These are phyloP conservation scores for Mareca strepera DNA, from an alignment of 2,797 vertebrate species.

Conservation along the genomic window DNA sequence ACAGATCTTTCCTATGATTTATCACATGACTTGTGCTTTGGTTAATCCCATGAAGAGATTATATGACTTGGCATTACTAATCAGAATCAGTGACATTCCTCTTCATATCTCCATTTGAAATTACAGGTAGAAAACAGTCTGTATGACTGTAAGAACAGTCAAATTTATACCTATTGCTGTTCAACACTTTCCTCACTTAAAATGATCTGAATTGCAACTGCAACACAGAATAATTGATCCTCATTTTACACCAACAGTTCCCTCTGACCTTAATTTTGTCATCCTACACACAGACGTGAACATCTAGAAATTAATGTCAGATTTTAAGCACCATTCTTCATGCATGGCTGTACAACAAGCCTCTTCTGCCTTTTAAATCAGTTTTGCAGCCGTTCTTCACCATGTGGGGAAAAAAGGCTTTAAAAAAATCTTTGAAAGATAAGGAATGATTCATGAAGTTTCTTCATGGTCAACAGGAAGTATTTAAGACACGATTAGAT, in stretches of 20 bases:
- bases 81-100: neutral
- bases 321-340: neutral
- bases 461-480: neutral
- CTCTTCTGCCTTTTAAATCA: neutral
- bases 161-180: neutral
- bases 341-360: neutral
- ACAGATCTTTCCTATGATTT: neutral
- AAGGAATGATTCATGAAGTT: neutral
- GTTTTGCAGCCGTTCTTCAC: neutral
- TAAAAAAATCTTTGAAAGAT: neutral
- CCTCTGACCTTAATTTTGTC: neutral
- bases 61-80: neutral
- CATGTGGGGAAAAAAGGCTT: neutral
- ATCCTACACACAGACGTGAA: neutral
- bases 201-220: neutral
- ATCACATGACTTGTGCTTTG: neutral
- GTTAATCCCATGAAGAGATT: neutral
- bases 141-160: neutral
- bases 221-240: neutral
- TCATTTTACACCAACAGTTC: neutral
- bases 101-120: neutral
- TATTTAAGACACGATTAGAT: slow-evolving; percentile 14
- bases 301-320: neutral
- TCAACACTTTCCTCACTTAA: neutral
- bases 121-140: neutral